phyloP scores from a whole-genome alignment of 2,888 invertebrate genomes.

The Philonicus albiceps region DNA sequence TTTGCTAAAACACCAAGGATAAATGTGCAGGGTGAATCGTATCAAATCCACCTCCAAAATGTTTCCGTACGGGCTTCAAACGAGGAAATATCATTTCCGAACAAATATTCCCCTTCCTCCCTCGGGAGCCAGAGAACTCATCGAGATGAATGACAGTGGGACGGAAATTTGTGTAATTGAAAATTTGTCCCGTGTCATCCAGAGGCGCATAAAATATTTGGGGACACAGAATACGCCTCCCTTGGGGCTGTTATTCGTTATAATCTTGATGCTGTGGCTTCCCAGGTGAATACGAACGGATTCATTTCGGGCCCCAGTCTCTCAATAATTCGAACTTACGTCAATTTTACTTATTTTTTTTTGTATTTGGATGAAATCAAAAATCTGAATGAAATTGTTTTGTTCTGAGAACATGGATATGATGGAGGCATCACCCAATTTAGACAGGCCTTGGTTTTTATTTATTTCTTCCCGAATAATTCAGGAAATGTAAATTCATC shows the following conservation, averaged over 20 bases:
- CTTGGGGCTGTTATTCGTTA: neutral
- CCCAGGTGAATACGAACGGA: neutral
- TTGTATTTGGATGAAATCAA: neutral
- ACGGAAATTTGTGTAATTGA: neutral
- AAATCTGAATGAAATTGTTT: neutral
- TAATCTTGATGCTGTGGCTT: neutral
- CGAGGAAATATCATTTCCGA: neutral
- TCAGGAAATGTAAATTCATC: neutral
- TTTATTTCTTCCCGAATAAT: neutral
- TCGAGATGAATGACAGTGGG: neutral
- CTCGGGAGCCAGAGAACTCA: neutral
- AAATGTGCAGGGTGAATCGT: neutral
- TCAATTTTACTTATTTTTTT: neutral
- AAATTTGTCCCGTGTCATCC: neutral
- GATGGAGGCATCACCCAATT: neutral
- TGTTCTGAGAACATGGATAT: neutral
- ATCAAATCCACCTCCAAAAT: neutral
- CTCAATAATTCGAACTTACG: neutral
- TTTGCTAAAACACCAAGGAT: neutral
- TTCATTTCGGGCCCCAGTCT: neutral
- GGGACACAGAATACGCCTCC: neutral
- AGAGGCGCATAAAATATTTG: neutral
- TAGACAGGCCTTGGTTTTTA: neutral
- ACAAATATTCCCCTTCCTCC: neutral
- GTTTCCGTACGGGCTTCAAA: neutral